Percentiles rank a stretch among this genome's conserved stretches.
These are phyloP conservation scores for Psettodes erumei DNA, from an alignment of 2,113 vertebrate genomes.

Conservation along the genomic window DNA sequence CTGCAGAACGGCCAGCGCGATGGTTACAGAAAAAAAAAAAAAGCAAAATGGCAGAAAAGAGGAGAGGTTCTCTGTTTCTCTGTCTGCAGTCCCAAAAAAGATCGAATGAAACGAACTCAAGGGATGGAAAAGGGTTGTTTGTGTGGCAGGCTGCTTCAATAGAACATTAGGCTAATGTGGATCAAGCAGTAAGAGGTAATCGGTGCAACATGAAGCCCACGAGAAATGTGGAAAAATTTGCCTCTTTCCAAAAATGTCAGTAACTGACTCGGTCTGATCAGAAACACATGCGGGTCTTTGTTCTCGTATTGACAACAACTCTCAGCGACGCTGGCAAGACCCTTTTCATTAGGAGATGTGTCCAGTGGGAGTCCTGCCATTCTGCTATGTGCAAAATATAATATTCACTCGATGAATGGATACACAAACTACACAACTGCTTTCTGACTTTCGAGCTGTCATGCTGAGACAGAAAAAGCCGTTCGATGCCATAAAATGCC, in stretches of 20 bases:
- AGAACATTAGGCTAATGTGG: conserved; percentile 34
- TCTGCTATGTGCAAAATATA: background rate
- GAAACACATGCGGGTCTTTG: conserved; percentile 58
- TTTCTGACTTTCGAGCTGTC: background rate
- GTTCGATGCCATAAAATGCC: background rate
- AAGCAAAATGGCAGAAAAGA: conserved; percentile 17
- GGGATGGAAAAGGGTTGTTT: conserved; percentile 19
- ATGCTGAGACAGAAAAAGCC: background rate
- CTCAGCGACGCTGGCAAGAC: background rate
- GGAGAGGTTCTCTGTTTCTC: background rate
- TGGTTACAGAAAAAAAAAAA: background rate
- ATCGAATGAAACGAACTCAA: conserved; percentile 4
- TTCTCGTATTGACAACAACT: conserved; percentile 27
- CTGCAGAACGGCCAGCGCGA: conserved; percentile 1
- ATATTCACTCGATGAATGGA: background rate
- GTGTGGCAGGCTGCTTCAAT: conserved; percentile 25
- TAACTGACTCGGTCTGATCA: conserved; percentile 41
- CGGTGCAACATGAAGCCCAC: conserved; percentile 49
- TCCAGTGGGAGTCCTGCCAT: background rate
- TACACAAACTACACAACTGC: background rate
- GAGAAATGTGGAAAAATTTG: conserved; percentile 62
- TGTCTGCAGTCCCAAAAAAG: conserved; percentile 12
- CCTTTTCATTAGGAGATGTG: conserved; percentile 11
- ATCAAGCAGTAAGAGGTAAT: conserved; percentile 45
- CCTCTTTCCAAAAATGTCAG: conserved; percentile 50